Evolutionary conservation across 2,797 vertebrate genomes (phyloP).

Genomic region (Eremophila alpestris): DNA sequence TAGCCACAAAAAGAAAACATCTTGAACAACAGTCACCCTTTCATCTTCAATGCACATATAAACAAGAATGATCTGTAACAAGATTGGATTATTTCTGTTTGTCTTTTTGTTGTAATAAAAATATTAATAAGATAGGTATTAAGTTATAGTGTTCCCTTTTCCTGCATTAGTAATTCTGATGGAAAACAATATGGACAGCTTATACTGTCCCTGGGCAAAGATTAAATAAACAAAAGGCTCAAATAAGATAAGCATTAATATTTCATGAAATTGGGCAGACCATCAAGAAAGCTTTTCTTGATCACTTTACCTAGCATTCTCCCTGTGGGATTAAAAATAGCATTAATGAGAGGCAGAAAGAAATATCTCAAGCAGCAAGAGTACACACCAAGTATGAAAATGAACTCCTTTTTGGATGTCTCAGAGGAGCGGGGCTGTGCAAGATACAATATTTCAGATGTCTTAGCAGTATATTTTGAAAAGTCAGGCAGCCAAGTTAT

Average conservation of each 20-base stretch:
- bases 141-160: background rate
- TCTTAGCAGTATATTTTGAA: conserved; percentile 2
- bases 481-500: conserved; percentile 7
- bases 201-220: conserved; percentile 50
- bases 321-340: conserved; percentile 20
- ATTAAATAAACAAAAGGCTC: conserved; percentile 64
- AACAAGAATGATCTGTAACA: background rate
- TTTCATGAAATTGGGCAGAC: conserved; percentile 53
- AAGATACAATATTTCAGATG: conserved; percentile 46
- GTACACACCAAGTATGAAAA: background rate
- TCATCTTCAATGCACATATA: background rate
- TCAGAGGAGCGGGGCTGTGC: background rate
- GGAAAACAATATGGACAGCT: conserved; percentile 50
- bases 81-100: background rate
- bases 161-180: conserved; percentile 41
- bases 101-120: conserved; percentile 12
- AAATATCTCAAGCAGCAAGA: conserved; percentile 51
- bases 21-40: background rate
- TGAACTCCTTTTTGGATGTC: conserved; percentile 37
- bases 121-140: conserved; percentile 12
- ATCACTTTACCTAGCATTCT: conserved; percentile 52
- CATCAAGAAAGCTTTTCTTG: conserved; percentile 61
- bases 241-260: conserved; percentile 62
- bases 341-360: conserved; percentile 42
- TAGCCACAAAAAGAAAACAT: background rate